Conservation (phyloP, 2,113 vertebrate genomes). For the Excalfactoria chinensis region DNA sequence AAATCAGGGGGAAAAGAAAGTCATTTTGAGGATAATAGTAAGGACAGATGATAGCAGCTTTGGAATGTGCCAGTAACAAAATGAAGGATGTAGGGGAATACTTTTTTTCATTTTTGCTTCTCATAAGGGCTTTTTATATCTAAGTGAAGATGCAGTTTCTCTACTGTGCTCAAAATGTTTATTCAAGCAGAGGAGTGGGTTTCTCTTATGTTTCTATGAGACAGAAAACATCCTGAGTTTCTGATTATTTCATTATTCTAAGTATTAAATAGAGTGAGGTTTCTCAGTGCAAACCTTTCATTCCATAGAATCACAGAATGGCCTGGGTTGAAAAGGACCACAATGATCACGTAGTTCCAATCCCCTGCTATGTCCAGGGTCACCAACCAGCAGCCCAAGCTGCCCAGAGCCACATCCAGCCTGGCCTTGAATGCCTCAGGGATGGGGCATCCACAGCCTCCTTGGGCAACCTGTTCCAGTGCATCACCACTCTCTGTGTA, state of each 20-base stretch:
- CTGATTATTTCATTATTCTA: neutral
- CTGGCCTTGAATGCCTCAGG: no score
- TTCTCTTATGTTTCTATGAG: neutral
- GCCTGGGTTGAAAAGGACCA: no score
- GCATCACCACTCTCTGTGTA: no score
- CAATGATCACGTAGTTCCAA: no score
- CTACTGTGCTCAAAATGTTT: neutral
- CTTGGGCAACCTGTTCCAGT: no score
- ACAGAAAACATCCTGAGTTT: neutral
- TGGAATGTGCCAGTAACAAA: neutral
- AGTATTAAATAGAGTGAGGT: neutral
- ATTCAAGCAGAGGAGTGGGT: neutral
- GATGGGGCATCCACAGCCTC: no score
- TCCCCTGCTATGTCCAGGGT: no score
- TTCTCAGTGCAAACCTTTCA: neutral
- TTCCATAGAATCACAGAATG: no score
- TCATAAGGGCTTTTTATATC: neutral
- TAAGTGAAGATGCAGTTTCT: neutral
- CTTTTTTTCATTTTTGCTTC: neutral
- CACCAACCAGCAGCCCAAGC: no score
- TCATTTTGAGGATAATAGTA: fast-evolving
- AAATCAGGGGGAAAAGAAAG: neutral
- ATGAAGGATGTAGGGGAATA: neutral
- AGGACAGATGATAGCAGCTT: neutral
- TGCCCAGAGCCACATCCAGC: no score